Evolutionary conservation across 1,140 invertebrate species (phyloP).

Genomic region (Agrypnia vestita): DNA sequence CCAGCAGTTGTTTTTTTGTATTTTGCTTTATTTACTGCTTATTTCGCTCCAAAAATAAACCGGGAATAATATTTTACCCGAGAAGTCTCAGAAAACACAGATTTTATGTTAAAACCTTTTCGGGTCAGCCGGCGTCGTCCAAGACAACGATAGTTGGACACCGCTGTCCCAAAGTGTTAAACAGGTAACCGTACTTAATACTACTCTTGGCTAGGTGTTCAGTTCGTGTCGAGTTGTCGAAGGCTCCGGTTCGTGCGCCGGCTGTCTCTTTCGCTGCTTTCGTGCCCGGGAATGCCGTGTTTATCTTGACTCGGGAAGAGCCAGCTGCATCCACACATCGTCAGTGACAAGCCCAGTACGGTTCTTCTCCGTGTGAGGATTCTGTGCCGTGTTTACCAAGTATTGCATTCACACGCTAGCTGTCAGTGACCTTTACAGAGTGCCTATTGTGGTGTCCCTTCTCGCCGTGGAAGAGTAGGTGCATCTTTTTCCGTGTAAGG

Average conservation of each 20-base stretch:
- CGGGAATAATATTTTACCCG: too few relatives aligned
- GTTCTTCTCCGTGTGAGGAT: background rate
- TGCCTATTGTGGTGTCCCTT: background rate
- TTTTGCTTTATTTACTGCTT: too few relatives aligned
- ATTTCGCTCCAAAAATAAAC: too few relatives aligned
- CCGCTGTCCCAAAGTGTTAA: slow-evolving; percentile 13
- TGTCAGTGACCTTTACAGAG: slow-evolving; percentile 35
- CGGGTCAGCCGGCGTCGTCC: too few relatives aligned
- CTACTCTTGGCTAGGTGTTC: background rate
- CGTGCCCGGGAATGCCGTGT: background rate
- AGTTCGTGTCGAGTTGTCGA: slow-evolving; percentile 27
- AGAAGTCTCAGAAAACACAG: too few relatives aligned
- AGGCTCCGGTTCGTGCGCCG: slow-evolving; percentile 22
- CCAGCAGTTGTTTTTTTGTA: too few relatives aligned
- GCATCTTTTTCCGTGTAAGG: slow-evolving; percentile 10
- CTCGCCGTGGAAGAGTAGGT: slow-evolving; percentile 5
- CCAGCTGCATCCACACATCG: slow-evolving; percentile 4
- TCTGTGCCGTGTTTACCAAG: background rate
- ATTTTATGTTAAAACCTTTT: too few relatives aligned
- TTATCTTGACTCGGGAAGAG: background rate
- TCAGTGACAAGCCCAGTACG: too few relatives aligned
- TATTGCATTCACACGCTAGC: background rate
- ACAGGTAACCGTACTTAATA: slow-evolving; percentile 34
- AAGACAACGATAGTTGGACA: slow-evolving; percentile 1
- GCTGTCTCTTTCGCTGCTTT: slow-evolving; percentile 1